Percentiles rank a stretch among this genome's conserved stretches.
Conservation (phyloP, 1,140 invertebrate species). For the Anoplophora glabripennis region DNA sequence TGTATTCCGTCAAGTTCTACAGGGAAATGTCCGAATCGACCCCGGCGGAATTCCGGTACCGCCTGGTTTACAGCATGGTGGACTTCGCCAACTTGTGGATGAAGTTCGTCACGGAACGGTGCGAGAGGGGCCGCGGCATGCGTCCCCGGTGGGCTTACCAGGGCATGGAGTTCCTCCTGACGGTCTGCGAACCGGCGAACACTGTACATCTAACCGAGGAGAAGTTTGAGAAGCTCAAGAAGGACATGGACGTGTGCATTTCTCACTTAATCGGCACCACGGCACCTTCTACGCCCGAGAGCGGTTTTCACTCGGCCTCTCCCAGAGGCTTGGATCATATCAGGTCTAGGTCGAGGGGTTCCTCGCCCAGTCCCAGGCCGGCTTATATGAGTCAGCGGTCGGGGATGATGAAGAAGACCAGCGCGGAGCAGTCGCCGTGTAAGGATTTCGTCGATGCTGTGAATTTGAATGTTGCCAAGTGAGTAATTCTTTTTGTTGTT, state of each 20-base stretch:
- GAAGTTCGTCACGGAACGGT: conserved; percentile 76
- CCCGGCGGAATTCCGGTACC: conserved; percentile 28
- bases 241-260: conserved; percentile 60
- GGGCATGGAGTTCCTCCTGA: conserved; percentile 80
- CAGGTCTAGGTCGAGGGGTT: conserved; percentile 38
- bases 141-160: conserved; percentile 82
- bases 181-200: conserved; percentile 77
- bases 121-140: conserved; percentile 77
- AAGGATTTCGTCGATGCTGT: conserved; percentile 30
- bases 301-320: conserved; percentile 49
- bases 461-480: conserved; percentile 22
- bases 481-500: not conserved
- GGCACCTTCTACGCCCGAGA: conserved; percentile 49
- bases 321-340: conserved; percentile 46
- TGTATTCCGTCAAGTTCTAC: conserved; percentile 62
- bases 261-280: conserved; percentile 71
- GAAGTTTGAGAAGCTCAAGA: conserved; percentile 66
- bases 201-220: conserved; percentile 70
- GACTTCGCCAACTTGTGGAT: conserved; percentile 84
- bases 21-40: conserved; percentile 65
- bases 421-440: conserved; percentile 41
- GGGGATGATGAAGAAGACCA: conserved; percentile 38
- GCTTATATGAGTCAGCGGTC: conserved; percentile 45
- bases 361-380: conserved; percentile 42
- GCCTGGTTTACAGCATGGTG: conserved; percentile 54